Percentiles rank a stretch among this genome's conserved stretches.
Evolutionary conservation across 92 coral and sea anemone species (phyloP).

Genomic region (Phymanthus crucifer): DNA sequence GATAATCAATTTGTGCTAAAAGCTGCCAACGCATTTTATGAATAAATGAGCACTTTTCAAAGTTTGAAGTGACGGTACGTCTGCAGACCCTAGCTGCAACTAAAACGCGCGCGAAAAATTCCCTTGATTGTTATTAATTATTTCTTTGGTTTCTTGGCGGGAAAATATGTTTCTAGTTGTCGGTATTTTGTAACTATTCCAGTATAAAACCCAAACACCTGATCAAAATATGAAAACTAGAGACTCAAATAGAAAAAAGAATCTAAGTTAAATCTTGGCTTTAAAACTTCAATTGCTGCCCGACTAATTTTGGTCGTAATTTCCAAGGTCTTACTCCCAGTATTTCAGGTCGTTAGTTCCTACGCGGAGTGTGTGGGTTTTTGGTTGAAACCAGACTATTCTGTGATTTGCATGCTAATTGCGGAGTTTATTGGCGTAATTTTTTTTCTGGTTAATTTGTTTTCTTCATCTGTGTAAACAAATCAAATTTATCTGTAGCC

Average conservation of each 20-base stretch:
- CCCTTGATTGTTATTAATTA: too few species aligned
- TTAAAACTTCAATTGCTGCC: background rate
- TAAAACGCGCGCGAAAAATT: background rate
- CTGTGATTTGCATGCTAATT: background rate
- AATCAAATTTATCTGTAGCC: background rate
- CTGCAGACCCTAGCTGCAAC: background rate
- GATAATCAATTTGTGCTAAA: constrained; percentile 1
- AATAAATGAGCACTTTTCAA: background rate
- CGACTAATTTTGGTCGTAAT: too few species aligned
- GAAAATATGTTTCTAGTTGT: background rate
- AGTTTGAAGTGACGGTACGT: background rate
- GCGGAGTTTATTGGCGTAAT: background rate
- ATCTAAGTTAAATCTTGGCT: background rate
- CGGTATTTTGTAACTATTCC: background rate
- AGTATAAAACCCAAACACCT: background rate
- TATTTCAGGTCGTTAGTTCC: background rate
- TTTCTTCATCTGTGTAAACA: constrained; percentile 10
- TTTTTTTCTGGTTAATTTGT: background rate
- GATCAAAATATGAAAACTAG: too few species aligned
- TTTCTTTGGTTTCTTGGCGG: too few species aligned
- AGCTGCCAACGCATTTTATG: background rate
- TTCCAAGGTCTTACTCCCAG: background rate
- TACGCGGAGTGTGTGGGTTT: background rate
- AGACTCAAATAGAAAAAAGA: too few species aligned
- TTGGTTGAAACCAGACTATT: background rate